A percentile compares a stretch with the other conserved stretches of the same genome.
phyloP scores from a whole-genome alignment of 2,888 invertebrate species.

The Eulithis testata region DNA sequence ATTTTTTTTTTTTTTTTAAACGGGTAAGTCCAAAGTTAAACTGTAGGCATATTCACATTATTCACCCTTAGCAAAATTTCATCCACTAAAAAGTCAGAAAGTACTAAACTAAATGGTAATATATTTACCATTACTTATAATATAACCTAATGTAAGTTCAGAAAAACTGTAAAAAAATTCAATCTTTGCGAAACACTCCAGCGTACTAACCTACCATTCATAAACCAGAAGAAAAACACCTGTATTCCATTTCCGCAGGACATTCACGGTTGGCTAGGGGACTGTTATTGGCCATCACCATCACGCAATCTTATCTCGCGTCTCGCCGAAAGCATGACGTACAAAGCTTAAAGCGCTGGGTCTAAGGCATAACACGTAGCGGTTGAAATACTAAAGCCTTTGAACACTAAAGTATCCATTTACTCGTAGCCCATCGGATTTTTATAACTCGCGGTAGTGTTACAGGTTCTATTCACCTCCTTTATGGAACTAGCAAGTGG shows the following conservation, averaged over 20 bases:
- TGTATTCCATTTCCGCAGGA: slow-evolving; percentile 9
- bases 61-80: too few species aligned
- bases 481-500: too few species aligned
- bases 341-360: slow-evolving; percentile 24
- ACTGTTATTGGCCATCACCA: slow-evolving; percentile 37
- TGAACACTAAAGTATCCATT: too few species aligned
- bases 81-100: too few species aligned
- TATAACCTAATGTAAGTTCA: background rate
- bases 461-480: too few species aligned
- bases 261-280: slow-evolving; percentile 13
- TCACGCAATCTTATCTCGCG: slow-evolving; percentile 38
- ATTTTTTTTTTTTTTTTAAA: too few species aligned
- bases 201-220: background rate
- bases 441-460: too few species aligned
- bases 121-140: too few species aligned
- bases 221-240: slow-evolving; percentile 20
- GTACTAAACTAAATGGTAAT: too few species aligned
- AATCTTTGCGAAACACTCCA: background rate
- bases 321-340: slow-evolving; percentile 27
- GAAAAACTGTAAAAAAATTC: background rate
- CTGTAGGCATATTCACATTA: too few species aligned
- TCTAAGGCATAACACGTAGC: slow-evolving; percentile 19
- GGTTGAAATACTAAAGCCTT: background rate
- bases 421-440: too few species aligned
- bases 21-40: background rate